Evolutionary conservation across 1,140 invertebrate genomes (phyloP), one percentile per base, ranked within the genome.

Genomic region (Pseudachorutes palmiensis): DNA sequence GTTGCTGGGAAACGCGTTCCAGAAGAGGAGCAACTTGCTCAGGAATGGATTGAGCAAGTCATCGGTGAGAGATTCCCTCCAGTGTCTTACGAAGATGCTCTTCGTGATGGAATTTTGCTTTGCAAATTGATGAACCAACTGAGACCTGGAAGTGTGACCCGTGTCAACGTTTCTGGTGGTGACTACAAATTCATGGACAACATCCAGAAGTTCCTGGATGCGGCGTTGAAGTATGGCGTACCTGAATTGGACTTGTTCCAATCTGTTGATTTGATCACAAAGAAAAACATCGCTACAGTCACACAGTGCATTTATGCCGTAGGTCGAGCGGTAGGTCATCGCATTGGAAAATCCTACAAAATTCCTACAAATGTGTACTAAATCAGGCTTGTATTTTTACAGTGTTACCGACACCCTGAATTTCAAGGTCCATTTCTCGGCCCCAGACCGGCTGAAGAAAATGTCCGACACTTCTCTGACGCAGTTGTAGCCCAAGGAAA

Each of bases 101-200:
- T 95, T 0, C 83, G 89, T 32, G 88, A 96, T 78, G 93, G 94
- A 22, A 84, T 90, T 62, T 80, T 90, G 9, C 80, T 90, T 0
- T 91, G 88, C 77, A 88, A 87, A 74, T 77, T 96, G 58, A 94
- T 95, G 87, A 93, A 94, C 79, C 85, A 86, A 75, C 79, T 96
- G 3, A 80, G 85, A 71, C 92, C 92, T 1, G 91, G 91, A 30
- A 84, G 87, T 70, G 87, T 95, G 65, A 80, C 85, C n/a, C 94
- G 90, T 78, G 88, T 95, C 74, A 93, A 94, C 77, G 83, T 84
- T 0, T 86, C 86, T 1, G 92, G 91, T 1, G 90, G 89, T 0
- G 91, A 94, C 73, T 96, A 94, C 79, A 94, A 93, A 75, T 87
- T 93, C 81, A 95, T 95, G 91, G 91, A 96, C 75, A 96, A 96